Evolutionary conservation across 2,797 vertebrate genomes (phyloP).

Genomic region (Allenopithecus nigroviridis): DNA sequence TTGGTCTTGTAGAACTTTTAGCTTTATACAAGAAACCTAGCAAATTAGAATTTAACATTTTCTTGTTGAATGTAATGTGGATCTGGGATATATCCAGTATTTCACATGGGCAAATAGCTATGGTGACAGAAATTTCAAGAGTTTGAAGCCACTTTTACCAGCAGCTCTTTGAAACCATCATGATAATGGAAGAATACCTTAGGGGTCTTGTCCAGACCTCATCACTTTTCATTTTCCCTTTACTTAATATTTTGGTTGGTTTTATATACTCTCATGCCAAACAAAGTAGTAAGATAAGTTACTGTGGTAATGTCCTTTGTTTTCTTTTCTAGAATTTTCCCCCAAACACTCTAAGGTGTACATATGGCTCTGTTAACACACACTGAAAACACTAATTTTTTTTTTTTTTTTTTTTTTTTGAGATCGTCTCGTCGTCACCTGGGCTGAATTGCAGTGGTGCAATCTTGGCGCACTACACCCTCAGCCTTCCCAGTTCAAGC

Average conservation of each 20-base stretch:
- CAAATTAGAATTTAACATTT: constrained; percentile 27
- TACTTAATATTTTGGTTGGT: constrained; percentile 53
- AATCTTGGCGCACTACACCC: not conserved
- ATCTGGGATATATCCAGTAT: not conserved
- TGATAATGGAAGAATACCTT: constrained; percentile 22
- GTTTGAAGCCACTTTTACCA: constrained; percentile 29
- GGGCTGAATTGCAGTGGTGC: not conserved
- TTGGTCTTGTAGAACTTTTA: not conserved
- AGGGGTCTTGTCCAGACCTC: constrained; percentile 48
- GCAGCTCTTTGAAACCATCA: constrained; percentile 19
- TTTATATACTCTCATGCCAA: constrained; percentile 43
- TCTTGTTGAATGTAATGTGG: not conserved
- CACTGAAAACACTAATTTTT: not conserved
- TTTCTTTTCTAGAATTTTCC: constrained; percentile 21
- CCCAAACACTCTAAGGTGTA: not conserved
- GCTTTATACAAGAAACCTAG: not conserved
- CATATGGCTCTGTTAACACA: not conserved
- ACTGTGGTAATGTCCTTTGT: not conserved
- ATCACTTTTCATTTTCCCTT: constrained; percentile 44
- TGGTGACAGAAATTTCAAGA: constrained; percentile 18
- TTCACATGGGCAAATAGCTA: not conserved
- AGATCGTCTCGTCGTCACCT: not conserved
- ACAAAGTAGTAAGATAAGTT: constrained; percentile 6
- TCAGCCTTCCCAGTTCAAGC: not conserved
- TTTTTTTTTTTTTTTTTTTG: too few species aligned